These are phyloP conservation scores for Drosophila melanosoma DNA, from an alignment of 2,888 invertebrate species.

Conservation along the genomic window DNA sequence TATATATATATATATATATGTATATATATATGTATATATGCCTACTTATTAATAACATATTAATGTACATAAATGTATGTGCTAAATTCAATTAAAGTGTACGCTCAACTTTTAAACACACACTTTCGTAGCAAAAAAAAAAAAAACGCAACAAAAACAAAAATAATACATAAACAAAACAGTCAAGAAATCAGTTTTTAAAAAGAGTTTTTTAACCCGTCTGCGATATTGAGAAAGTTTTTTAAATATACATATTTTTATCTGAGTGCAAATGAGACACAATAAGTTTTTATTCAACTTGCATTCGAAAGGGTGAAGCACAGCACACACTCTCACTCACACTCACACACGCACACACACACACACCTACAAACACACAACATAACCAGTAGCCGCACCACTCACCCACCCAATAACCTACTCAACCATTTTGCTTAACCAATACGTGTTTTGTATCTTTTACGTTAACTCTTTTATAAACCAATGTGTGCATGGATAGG, in stretches of 20 bases:
- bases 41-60: constrained; percentile 55
- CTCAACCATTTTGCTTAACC: constrained; percentile 33
- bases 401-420: constrained; percentile 24
- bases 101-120: constrained; percentile 52
- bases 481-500: constrained; percentile 6
- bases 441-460: constrained; percentile 41
- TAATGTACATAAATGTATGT: constrained; percentile 75
- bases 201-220: constrained; percentile 5
- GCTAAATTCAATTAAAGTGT: constrained; percentile 61
- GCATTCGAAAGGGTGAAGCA: constrained; percentile 53
- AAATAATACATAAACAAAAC: constrained; percentile 7
- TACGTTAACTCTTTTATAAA: constrained; percentile 33
- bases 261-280: constrained; percentile 44
- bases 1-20: not conserved
- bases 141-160: constrained; percentile 16
- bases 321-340: constrained; percentile 42
- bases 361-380: not conserved
- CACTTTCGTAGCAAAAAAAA: constrained; percentile 22
- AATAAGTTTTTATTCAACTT: constrained; percentile 28
- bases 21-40: constrained; percentile 30
- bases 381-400: constrained; percentile 22
- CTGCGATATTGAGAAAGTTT: constrained; percentile 12
- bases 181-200: constrained; percentile 25
- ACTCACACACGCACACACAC: constrained; percentile 9
- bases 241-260: constrained; percentile 24